phyloP scores from a whole-genome alignment of 2,113 vertebrate species.

The Prochilodus magdalenae region DNA sequence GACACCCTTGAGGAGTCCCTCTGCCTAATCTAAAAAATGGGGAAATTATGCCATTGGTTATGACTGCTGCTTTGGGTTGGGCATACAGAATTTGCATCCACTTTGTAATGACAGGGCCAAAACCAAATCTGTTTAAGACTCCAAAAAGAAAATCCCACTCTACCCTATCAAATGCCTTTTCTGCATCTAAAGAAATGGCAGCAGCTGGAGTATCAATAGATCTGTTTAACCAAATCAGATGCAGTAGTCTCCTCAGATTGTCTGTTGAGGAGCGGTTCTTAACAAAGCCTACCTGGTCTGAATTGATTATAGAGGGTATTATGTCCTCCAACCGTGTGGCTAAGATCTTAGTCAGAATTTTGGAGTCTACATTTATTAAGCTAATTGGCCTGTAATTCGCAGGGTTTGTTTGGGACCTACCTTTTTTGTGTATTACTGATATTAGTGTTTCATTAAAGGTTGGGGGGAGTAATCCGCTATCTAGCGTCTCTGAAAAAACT shows the following conservation, averaged over 20 bases:
- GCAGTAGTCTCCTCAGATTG: neutral
- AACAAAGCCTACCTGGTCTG: neutral
- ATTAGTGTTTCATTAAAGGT: too few species aligned
- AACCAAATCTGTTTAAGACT: neutral
- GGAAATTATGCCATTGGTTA: conserved; percentile 21
- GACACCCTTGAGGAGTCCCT: too few species aligned
- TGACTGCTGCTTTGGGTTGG: conserved; percentile 2
- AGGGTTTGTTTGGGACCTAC: too few species aligned
- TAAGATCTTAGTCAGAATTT: too few species aligned
- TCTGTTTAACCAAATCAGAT: neutral
- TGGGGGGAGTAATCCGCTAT: too few species aligned
- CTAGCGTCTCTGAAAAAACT: too few species aligned
- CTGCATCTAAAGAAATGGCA: neutral
- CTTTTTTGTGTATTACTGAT: too few species aligned
- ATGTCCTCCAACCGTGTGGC: too few species aligned
- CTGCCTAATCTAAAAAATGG: neutral
- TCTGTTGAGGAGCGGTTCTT: neutral
- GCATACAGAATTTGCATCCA: conserved; percentile 20
- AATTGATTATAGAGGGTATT: too few species aligned
- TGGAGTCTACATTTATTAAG: too few species aligned
- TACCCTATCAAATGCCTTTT: conserved; percentile 31
- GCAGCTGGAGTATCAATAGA: neutral
- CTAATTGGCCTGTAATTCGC: too few species aligned
- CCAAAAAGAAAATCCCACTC: neutral
- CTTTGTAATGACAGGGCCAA: conserved; percentile 24